Evolutionary conservation across 2,797 vertebrate species (phyloP), one percentile per base, ranked within the genome.

Genomic region (Hafferia zeledoni): DNA sequence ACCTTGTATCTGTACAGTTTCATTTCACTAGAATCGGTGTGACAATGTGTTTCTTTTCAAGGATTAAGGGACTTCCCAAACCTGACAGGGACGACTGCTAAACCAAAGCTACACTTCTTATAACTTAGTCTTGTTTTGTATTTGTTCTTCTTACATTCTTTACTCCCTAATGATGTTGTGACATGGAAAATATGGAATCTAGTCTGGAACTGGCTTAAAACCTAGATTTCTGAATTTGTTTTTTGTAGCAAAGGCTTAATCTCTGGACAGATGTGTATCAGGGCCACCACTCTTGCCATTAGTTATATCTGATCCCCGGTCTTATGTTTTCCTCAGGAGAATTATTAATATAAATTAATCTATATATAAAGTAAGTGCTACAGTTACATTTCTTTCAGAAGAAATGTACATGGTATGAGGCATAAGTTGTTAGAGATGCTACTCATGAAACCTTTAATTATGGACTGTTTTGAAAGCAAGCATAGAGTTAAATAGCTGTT

Each of bases 371-470:
- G 0, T 43, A 35, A 52, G 7, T 0, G 30, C 17, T 57, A 31
- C 25, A 25, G 1, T 27, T 3, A 10, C n/a, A 8, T 1, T 78
- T 70, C 17, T 77, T 27, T 74, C 39, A 52, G 10, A 46, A 55
- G 44, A 43, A 22, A 33, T 31, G 5, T 35, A 79, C 6, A 3
- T 3, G 0, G 0, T 41, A 46, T 76, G 28, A 55, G 3, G 11
- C 17, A 68, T 27, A 64, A 39, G 8, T 5, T 50, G 2, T 25
- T 55, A 67, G n/a, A 75, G 23, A 25, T 47, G 16, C 1, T 64
- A n/a, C 5, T 60, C 43, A 24, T 13, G 14, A 87, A 75, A 94
- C 1, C 2, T 71, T 69, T 68, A 83, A 56, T 64, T 75, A 64
- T 30, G 7, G 6, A 57, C 3, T 33, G 1, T 35, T 91, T 49